Base-by-base conservation (phyloP, 2,888 invertebrate genomes). In the Nasonia oneida region DNA sequence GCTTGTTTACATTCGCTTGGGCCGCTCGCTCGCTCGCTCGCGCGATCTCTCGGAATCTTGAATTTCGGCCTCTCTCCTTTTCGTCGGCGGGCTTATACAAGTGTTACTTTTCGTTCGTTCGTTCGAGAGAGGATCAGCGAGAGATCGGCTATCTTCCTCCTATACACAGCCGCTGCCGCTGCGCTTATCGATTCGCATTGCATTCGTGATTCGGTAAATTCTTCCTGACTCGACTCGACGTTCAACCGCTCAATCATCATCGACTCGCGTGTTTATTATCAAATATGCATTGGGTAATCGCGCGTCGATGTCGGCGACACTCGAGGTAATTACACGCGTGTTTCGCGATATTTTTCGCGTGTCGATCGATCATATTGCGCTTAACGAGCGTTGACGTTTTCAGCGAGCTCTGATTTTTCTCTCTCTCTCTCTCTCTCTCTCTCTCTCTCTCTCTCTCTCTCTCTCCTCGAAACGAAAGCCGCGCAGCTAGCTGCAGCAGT, bases 1-100 rank as follows among this genome's bases (percentile, higher is more conserved):
- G 81, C 91, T 91, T 91, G 91, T 91, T 91, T 90, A 91, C 90
- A 91, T 90, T 89, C 88, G 87, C 84, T 61, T 83, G 86, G 85
- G 87, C 86, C 85, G 47, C 33, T n/a, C 67, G 57, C 74, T 15
- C 80, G 37, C 37, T 37, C 37, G 47, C 39, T n/a, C 67, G 57
- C 74, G n/a, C 83, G 81, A 79, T 84, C 81, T 82, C 83, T 80
- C 23, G 85, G 87, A 87, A 84, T 86, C 87, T 87, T 80, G 81
- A 42, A 86, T 83, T 73, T 39, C 73, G 23, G 47, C 12, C 57
- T 57, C 77, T 81, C 18, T 47, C 71, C 18, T 15, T 61, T 33
- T 42, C 23, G 29, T 33, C 47, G 64, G 29, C 3, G 53, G n/a
- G 57, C 57, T n/a, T 8, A 5, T 67, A 67, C 64, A 73, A 83